phyloP scores from a whole-genome alignment of 2,113 vertebrate genomes.

The Anthoscopus minutus region DNA sequence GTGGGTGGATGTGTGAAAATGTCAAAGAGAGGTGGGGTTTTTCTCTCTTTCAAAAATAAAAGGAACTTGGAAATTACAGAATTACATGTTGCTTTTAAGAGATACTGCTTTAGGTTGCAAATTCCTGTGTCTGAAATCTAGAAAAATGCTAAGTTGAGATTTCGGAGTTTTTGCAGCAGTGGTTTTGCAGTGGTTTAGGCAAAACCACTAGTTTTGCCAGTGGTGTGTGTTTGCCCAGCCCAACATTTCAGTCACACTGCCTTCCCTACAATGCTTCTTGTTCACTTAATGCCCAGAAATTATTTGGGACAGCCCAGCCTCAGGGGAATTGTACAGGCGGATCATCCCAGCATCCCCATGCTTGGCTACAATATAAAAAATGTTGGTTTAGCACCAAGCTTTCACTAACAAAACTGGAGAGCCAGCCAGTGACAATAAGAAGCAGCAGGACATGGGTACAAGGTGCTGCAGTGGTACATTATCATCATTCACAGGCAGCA shows the following conservation, averaged over 20 bases:
- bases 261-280: not conserved
- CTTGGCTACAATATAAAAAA: not conserved
- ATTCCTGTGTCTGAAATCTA: not conserved
- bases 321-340: rapidly evolving
- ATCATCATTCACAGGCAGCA: not conserved
- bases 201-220: not conserved
- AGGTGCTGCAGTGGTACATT: not conserved
- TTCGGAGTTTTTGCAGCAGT: not conserved
- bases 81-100: rapidly evolving
- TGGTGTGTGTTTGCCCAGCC: not conserved
- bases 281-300: not conserved
- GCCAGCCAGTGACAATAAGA: not conserved
- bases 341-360: not conserved
- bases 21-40: not conserved
- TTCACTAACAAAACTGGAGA: not conserved
- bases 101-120: not conserved
- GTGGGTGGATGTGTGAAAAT: not conserved
- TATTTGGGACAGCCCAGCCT: not conserved
- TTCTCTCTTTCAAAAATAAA: not conserved
- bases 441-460: not conserved
- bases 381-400: not conserved
- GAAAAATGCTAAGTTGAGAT: not conserved
- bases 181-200: too few species aligned
- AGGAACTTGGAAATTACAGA: not conserved
- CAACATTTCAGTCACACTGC: not conserved